Evolutionary conservation across 2,113 vertebrate genomes (phyloP).

Genomic region (Nematolebias whitei): DNA sequence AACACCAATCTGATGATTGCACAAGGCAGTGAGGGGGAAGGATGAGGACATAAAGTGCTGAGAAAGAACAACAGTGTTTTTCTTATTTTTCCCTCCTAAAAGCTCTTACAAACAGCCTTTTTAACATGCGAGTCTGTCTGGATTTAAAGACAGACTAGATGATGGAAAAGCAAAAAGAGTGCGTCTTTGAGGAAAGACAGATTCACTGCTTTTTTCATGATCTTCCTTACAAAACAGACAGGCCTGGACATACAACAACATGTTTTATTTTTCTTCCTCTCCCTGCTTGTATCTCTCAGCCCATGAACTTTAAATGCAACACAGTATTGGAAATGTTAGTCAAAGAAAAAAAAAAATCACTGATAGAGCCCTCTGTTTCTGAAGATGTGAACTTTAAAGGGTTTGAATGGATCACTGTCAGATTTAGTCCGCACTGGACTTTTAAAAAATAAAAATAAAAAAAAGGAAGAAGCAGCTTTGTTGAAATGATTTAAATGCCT

Average conservation of each 20-base stretch:
- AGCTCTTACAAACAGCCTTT: constrained; percentile 43
- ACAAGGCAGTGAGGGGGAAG: background rate
- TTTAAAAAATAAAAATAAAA: no score
- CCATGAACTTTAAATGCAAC: constrained; percentile 16
- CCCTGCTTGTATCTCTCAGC: background rate
- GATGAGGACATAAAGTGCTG: background rate
- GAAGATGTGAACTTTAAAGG: constrained; percentile 55
- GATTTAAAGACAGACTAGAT: constrained; percentile 9
- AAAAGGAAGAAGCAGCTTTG: constrained; percentile 31
- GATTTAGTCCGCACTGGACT: constrained; percentile 13
- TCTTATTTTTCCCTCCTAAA: background rate
- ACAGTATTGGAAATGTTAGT: constrained; percentile 4
- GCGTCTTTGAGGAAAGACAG: constrained; percentile 26
- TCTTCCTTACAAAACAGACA: constrained; percentile 33
- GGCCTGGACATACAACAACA: constrained; percentile 24
- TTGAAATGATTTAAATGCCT: constrained; percentile 34
- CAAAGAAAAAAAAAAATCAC: constrained; percentile 14
- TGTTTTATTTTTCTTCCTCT: background rate
- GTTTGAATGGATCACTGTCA: constrained; percentile 39
- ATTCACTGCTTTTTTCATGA: constrained; percentile 31
- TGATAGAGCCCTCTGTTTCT: constrained; percentile 19
- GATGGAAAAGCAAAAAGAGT: constrained; percentile 9
- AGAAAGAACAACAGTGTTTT: constrained; percentile 5
- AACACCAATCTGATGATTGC: constrained; percentile 23
- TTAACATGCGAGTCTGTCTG: constrained; percentile 14